Evolutionary conservation across 30 jellyfish, hydroid and myxozoan genomes (phyloP).

Genomic region (Hydractinia symbiolongicarpus): DNA sequence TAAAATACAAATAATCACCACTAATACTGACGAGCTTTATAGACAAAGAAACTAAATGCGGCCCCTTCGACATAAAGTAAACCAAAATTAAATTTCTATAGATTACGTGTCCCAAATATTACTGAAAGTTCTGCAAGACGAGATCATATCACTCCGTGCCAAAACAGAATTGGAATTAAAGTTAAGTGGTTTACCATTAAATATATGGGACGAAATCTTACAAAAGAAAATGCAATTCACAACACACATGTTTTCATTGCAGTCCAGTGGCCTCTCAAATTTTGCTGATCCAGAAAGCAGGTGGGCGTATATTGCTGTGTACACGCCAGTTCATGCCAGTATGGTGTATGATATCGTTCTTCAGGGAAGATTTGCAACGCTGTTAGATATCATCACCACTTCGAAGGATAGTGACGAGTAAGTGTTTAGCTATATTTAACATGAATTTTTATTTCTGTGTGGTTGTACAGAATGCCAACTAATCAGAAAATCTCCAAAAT

Average conservation of each 20-base stretch:
- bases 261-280: constrained; percentile 84
- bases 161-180: constrained; percentile 71
- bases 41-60: no score
- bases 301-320: constrained; percentile 97
- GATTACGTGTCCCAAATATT: constrained; percentile 54
- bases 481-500: neutral
- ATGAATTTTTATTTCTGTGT: no score
- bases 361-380: constrained; percentile 31
- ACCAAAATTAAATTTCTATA: constrained; percentile 5
- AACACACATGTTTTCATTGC: constrained; percentile 80
- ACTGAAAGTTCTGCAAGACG: constrained; percentile 34
- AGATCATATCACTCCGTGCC: constrained; percentile 50
- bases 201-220: constrained; percentile 60
- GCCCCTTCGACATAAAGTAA: no score
- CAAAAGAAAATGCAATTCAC: constrained; percentile 68
- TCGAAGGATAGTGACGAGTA: constrained; percentile 15
- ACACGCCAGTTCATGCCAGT: constrained; percentile 96
- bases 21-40: no score
- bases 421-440: neutral
- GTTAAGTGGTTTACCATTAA: constrained; percentile 47
- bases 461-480: neutral
- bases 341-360: constrained; percentile 57
- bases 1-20: no score
- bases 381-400: constrained; percentile 4
- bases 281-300: constrained; percentile 82